Evolutionary conservation across 2,888 invertebrate species (phyloP), one percentile per base, ranked within the genome.

Genomic region (Nymphalis urticae): DNA sequence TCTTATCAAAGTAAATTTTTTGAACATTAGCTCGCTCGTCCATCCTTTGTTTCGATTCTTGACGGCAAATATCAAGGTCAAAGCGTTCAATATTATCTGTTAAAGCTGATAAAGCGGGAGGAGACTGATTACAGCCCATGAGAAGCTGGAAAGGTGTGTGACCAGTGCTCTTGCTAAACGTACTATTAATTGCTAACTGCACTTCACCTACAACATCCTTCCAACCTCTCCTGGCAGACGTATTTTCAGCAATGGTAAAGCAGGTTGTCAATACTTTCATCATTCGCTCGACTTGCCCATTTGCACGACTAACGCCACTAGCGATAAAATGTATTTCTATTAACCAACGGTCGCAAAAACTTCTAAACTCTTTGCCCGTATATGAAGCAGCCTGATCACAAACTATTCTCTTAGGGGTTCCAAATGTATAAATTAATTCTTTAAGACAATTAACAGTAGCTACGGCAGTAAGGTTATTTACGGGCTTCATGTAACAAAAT

Each of bases 271-370:
- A 56, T 1, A 74, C 75, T 0, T 63, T 65, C 68, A 77, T 70
- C 6, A 71, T 16, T n/a, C 73, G 24, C 50, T 75, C 75, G 1
- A 72, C 74, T 58, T 77, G 75, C 3, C 76, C 75, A 61, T 76
- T 75, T 1, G 73, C 74, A 69, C 75, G 66, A 66, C 72, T 75
- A 24, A 69, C 62, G 50, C 72, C 73, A 63, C 71, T 67, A n/a
- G 74, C 68, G 51, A 73, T 72, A 7, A 61, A 21, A 54, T 69
- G 69, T 1, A 73, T 1, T 8, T 72, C 59, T 7, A 76, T 73
- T n/a, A 68, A 70, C 59, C 42, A 69, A 10, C 64, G n/a, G 2
- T 72, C 68, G 48, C 75, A 75, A 24, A 71, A 73, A 0, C 50
- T 5, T 66, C 69, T 64, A 48, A 66, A 75, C 8, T 73, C 17